These are phyloP conservation scores for Thinocorus orbignyianus DNA, from an alignment of 2,113 vertebrate species.

Conservation along the genomic window DNA sequence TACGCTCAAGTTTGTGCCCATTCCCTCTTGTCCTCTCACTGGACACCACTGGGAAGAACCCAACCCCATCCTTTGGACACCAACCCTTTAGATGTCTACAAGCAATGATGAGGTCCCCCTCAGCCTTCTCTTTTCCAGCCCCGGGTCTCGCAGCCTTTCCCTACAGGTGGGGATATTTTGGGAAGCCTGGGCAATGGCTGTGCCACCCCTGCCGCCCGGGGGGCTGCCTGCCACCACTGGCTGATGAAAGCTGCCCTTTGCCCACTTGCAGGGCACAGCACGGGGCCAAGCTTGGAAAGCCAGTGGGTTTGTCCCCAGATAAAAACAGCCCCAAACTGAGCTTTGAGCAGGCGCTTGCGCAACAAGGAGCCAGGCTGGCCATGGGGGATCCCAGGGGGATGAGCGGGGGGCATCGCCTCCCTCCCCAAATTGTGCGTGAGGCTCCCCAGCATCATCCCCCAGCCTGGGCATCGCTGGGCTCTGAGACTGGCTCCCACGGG, in stretches of 20 bases:
- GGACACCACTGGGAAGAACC: too few relatives aligned
- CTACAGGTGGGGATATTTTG: background rate
- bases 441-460: background rate
- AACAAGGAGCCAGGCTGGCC: background rate
- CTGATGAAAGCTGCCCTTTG: slow-evolving; percentile 63
- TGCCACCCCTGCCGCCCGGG: background rate
- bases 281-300: slow-evolving; percentile 3
- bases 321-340: slow-evolving; percentile 23
- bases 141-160: too few relatives aligned
- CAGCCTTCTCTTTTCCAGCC: too few relatives aligned
- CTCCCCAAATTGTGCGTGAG: rapidly evolving
- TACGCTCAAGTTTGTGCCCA: too few relatives aligned
- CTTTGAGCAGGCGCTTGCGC: background rate
- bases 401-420: background rate
- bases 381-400: background rate
- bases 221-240: background rate
- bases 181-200: background rate
- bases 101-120: too few relatives aligned
- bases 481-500: rapidly evolving
- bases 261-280: background rate
- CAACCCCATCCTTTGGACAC: too few relatives aligned
- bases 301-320: slow-evolving; percentile 13
- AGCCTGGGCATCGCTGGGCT: rapidly evolving
- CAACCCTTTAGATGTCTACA: too few relatives aligned
- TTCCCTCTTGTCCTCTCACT: too few relatives aligned